A percentile compares a stretch with the other conserved stretches of the same genome.
These are phyloP conservation scores for Hirtodrosophila histrioides DNA, from an alignment of 2,888 invertebrate species.

Conservation along the genomic window DNA sequence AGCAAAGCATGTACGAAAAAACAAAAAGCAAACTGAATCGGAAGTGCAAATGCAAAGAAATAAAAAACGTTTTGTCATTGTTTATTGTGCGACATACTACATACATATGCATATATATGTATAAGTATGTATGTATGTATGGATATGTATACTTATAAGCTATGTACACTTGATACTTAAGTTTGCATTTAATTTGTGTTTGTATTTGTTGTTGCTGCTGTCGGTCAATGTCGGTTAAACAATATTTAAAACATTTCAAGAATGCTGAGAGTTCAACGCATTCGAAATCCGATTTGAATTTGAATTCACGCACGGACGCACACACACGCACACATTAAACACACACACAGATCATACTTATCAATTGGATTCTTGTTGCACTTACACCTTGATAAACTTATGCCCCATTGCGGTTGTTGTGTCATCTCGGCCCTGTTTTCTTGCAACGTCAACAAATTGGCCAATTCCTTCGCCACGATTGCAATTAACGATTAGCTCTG, in stretches of 20 bases:
- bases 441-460: constrained; percentile 62
- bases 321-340: constrained; percentile 10
- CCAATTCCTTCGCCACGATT: constrained; percentile 71
- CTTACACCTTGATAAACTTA: constrained; percentile 82
- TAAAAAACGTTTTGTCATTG: constrained; percentile 65
- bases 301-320: constrained; percentile 34
- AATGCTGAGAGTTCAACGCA: constrained; percentile 61
- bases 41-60: constrained; percentile 64
- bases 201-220: constrained; percentile 46
- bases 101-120: constrained; percentile 3
- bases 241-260: constrained; percentile 58
- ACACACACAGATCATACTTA: constrained; percentile 5
- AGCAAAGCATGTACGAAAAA: constrained; percentile 45
- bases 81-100: constrained; percentile 45
- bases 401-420: constrained; percentile 82
- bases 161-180: constrained; percentile 40
- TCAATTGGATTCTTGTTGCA: constrained; percentile 37
- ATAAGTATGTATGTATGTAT: neutral
- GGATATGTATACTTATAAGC: constrained; percentile 24
- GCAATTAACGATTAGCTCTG: constrained; percentile 23
- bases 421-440: constrained; percentile 72
- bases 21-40: constrained; percentile 53
- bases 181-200: constrained; percentile 41
- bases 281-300: constrained; percentile 48
- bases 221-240: constrained; percentile 77